These are phyloP conservation scores for Cariama cristata DNA, from an alignment of 2,113 vertebrate genomes.

Conservation along the genomic window DNA sequence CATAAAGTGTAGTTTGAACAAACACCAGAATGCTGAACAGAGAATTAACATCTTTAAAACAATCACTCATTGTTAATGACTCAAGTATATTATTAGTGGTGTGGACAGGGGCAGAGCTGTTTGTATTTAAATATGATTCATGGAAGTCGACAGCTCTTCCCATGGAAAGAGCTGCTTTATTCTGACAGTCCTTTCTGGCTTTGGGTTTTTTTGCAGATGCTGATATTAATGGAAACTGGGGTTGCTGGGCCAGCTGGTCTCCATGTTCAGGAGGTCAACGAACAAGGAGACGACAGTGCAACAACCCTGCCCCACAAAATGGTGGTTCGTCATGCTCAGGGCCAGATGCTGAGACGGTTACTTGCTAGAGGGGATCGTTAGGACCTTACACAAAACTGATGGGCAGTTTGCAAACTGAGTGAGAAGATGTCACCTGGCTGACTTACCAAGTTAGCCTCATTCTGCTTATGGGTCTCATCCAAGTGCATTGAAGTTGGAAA, in stretches of 20 bases:
- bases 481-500: background rate
- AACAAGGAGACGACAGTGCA: conserved; percentile 84
- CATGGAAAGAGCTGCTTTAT: background rate
- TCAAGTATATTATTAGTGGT: background rate
- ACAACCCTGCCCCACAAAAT: conserved; percentile 80
- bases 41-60: background rate
- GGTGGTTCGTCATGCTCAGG: conserved; percentile 81
- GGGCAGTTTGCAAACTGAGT: background rate
- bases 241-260: conserved; percentile 90
- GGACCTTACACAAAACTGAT: background rate
- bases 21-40: background rate
- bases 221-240: conserved; percentile 85
- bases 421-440: background rate
- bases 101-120: background rate
- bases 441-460: background rate
- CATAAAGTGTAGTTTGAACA: background rate
- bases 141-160: background rate
- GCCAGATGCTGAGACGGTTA: conserved; percentile 72
- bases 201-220: conserved; percentile 69
- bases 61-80: background rate
- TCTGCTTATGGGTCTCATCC: background rate
- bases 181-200: background rate
- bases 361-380: conserved; percentile 63
- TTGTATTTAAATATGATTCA: background rate
- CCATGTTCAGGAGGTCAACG: conserved; percentile 73